Conservation (phyloP, 2,113 vertebrate species). For the Macrotus californicus region DNA sequence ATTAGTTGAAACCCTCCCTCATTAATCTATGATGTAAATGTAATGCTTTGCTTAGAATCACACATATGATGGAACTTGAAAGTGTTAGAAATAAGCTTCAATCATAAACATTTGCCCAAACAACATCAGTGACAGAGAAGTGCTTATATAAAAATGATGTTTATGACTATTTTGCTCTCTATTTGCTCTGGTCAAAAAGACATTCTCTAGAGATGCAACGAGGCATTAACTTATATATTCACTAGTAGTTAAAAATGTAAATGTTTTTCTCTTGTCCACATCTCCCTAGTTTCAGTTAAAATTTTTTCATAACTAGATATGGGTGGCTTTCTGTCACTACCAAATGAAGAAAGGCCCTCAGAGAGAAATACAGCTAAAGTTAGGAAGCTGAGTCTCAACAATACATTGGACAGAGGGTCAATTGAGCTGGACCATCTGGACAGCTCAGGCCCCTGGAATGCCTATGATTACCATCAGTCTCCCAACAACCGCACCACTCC, state of each 20-base stretch:
- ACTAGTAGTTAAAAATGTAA: neutral
- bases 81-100: neutral
- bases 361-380: neutral
- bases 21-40: neutral
- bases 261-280: neutral
- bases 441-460: rapidly evolving
- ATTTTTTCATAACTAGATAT: neutral
- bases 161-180: neutral
- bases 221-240: neutral
- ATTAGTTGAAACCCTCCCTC: neutral
- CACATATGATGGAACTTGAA: neutral
- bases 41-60: neutral
- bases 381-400: neutral
- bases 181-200: neutral
- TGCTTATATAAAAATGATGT: neutral
- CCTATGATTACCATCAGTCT: too few species aligned
- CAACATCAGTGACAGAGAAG: neutral
- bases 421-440: neutral
- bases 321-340: neutral
- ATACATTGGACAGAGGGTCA: neutral
- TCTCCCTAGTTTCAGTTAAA: neutral
- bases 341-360: neutral
- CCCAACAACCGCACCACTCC: rapidly evolving
- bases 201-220: neutral
- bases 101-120: neutral